A percentile compares a stretch with the other conserved stretches of the same genome.
Conservation (phyloP, 2,888 invertebrate genomes). For the Eilema depressum region DNA sequence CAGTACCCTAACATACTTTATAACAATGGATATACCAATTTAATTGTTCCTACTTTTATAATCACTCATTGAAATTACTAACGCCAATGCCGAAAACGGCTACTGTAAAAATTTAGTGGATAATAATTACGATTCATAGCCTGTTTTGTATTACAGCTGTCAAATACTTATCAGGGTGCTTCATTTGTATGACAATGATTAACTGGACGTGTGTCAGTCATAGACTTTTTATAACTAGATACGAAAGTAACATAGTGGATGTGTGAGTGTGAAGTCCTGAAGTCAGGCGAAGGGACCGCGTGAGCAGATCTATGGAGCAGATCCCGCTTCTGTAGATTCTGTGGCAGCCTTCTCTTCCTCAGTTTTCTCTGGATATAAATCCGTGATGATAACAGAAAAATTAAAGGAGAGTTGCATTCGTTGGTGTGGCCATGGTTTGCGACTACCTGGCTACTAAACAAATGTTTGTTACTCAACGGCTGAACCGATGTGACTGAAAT, state of each 20-base stretch:
- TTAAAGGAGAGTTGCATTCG: too few species aligned
- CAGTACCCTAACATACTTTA: slow-evolving; percentile 14
- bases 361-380: too few species aligned
- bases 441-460: too few species aligned
- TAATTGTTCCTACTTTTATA: slow-evolving; percentile 17
- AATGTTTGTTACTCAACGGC: too few species aligned
- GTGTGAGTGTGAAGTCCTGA: too few species aligned
- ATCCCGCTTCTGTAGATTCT: too few species aligned
- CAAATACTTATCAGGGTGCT: slow-evolving; percentile 30
- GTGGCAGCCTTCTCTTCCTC: too few species aligned
- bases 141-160: slow-evolving; percentile 33
- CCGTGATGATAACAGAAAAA: too few species aligned
- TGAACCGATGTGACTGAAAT: too few species aligned
- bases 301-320: too few species aligned
- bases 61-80: slow-evolving; percentile 28
- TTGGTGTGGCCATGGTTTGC: too few species aligned
- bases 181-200: slow-evolving; percentile 36
- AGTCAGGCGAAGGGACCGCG: too few species aligned
- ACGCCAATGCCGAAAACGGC: slow-evolving; percentile 26
- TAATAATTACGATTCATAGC: slow-evolving; percentile 41
- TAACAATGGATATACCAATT: slow-evolving; percentile 14
- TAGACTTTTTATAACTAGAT: not conserved
- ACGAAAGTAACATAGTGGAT: not conserved
- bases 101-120: slow-evolving; percentile 16
- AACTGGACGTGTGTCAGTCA: not conserved